Percentiles rank a stretch among this genome's conserved stretches.
Conservation (phyloP, 2,888 invertebrate genomes). For the Tachystola acroxantha region DNA sequence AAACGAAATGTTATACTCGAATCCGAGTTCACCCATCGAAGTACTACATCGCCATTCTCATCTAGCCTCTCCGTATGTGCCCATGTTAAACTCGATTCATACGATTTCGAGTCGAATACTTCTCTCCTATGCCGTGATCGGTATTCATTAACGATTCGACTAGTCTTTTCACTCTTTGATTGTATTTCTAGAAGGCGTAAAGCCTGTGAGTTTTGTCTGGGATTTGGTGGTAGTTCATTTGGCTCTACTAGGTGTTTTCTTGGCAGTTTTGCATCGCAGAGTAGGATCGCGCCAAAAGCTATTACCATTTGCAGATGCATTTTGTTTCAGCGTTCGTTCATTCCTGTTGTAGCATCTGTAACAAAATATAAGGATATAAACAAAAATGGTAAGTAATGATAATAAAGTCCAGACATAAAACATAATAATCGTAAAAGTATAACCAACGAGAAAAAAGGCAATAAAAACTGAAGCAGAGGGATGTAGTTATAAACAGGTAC, state of each 20-base stretch:
- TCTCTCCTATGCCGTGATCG: conserved; percentile 53
- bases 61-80: conserved; percentile 78
- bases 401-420: background rate
- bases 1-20: conserved; percentile 90
- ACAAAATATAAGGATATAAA: conserved; percentile 27
- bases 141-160: conserved; percentile 58
- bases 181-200: conserved; percentile 46
- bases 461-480: conserved; percentile 40
- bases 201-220: conserved; percentile 45
- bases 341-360: conserved; percentile 57
- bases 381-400: background rate
- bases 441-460: conserved; percentile 25
- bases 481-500: conserved; percentile 55
- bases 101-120: conserved; percentile 64
- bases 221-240: conserved; percentile 52
- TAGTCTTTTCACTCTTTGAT: conserved; percentile 55
- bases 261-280: conserved; percentile 65
- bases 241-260: conserved; percentile 45
- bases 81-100: conserved; percentile 71
- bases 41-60: conserved; percentile 70
- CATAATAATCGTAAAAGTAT: too few species aligned
- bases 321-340: conserved; percentile 39
- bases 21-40: conserved; percentile 87
- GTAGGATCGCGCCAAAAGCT: conserved; percentile 51
- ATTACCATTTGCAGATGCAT: conserved; percentile 59